Base-by-base conservation (phyloP, 2,113 vertebrate genomes). In the Neolamprologus caudopunctatus region DNA sequence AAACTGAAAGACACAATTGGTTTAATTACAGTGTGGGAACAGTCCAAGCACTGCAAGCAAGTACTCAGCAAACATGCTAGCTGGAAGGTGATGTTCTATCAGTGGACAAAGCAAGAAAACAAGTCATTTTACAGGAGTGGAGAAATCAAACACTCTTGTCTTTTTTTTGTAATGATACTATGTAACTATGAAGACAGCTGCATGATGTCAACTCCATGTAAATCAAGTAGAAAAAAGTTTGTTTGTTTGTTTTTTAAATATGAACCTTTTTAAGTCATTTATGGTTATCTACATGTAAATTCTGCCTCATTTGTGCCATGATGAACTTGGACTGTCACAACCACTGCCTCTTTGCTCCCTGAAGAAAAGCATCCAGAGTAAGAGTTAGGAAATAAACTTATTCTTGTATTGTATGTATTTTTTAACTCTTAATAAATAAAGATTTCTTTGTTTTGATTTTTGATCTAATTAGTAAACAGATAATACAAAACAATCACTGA, bases 1-100 rank as follows among this genome's bases (percentile, higher is more conserved):
- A 6, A 99, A 99, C 98, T 99, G 96, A 84, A 81, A 81, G 75
- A 86, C 19, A 84, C 11, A 61, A 50, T 84, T n/a, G 75, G 24
- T 51, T 84, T 8, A 11, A 37, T 47, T 35, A 12, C 51, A 51
- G 7, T 4, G 53, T 78, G 45, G 28, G 45, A 78, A 33, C 45
- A 13, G 26, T 78, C 73, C 13, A 33, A 19, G 26, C 10, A 28
- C 26, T 33, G 10, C 73, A 78, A 51, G 26, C 11, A n/a, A n/a
- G 24, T 50, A 75, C 4, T 37, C 61, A 66, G 33, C 61, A 66
- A 37, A 66, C 33, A 66, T 37, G 33, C 33, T 66, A n/a, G 63
- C 63, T 37, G 11, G 63, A 78, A n/a, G 73, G 26, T 51, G 45
- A 33, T 17, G 16, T 51, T 78, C 45, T 31, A 51, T n/a, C 16